These are phyloP conservation scores for Dendrocincla fuliginosa DNA, from an alignment of 2,797 vertebrate genomes.

Conservation along the genomic window DNA sequence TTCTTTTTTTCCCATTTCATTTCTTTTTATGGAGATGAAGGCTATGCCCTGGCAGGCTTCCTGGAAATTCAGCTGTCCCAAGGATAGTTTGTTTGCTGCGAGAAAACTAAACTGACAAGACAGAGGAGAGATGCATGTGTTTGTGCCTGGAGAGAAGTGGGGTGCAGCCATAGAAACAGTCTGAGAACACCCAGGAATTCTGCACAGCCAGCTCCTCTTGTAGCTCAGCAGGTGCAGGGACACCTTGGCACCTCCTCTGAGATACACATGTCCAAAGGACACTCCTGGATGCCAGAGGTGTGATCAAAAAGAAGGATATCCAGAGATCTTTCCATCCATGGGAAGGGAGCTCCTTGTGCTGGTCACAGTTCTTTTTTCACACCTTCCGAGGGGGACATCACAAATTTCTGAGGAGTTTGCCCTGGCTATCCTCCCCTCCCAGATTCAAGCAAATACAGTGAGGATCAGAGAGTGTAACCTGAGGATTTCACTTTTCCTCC, in stretches of 20 bases:
- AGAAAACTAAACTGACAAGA: constrained; percentile 73
- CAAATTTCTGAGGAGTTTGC: not conserved
- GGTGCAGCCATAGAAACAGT: not conserved
- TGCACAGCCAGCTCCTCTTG: not conserved
- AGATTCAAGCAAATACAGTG: not conserved
- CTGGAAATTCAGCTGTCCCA: constrained; percentile 72
- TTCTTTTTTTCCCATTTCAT: constrained; percentile 62
- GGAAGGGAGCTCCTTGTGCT: not conserved
- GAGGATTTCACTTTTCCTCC: not conserved
- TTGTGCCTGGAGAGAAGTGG: not conserved
- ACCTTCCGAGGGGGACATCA: not conserved
- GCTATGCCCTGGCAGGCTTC: constrained; percentile 75
- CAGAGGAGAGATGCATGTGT: constrained; percentile 30
- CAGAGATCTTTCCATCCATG: not conserved
- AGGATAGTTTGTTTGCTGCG: constrained; percentile 74
- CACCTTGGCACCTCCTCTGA: not conserved
- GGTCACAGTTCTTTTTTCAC: not conserved
- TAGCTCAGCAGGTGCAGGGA: not conserved
- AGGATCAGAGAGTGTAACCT: not conserved
- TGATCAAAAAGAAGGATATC: not conserved
- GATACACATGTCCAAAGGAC: not conserved
- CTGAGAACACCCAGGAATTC: not conserved
- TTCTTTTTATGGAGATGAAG: constrained; percentile 81
- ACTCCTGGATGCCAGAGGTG: not conserved
- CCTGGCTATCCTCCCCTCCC: not conserved